phyloP scores from a whole-genome alignment of 1,140 invertebrate genomes.

The Metopolophium dirhodum region DNA sequence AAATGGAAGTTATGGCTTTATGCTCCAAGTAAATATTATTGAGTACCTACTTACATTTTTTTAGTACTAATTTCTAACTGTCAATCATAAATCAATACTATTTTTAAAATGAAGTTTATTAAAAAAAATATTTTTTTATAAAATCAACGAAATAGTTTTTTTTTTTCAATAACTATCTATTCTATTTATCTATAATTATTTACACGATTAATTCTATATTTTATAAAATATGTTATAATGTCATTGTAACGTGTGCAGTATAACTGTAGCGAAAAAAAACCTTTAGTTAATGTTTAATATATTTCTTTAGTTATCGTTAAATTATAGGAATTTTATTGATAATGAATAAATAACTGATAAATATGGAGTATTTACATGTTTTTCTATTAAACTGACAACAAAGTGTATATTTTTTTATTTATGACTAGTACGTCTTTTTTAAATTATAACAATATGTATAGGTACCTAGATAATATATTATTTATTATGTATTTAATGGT shows the following conservation, averaged over 20 bases:
- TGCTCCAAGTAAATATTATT: conserved; percentile 72
- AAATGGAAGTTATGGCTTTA: conserved; percentile 92
- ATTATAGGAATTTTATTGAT: not conserved
- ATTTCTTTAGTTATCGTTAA: not conserved
- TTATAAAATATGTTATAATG: no score
- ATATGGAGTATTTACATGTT: not conserved
- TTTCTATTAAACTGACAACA: not conserved
- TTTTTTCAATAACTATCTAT: not conserved
- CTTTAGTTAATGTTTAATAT: not conserved
- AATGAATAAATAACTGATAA: not conserved
- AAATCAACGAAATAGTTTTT: not conserved
- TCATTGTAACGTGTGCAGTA: no score
- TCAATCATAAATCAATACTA: not conserved
- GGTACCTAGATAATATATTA: not conserved
- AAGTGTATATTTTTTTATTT: not conserved
- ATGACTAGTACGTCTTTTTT: not conserved
- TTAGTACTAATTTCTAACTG: not conserved
- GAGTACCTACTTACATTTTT: not conserved
- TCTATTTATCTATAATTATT: no score
- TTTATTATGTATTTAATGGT: not conserved
- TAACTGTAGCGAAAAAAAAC: not conserved
- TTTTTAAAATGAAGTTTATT: not conserved
- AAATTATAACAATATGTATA: not conserved
- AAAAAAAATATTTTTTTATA: not conserved
- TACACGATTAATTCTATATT: no score